Evolutionary conservation across 2,888 invertebrate genomes (phyloP), one percentile per base, ranked within the genome.

Genomic region (Ceramica pisi): DNA sequence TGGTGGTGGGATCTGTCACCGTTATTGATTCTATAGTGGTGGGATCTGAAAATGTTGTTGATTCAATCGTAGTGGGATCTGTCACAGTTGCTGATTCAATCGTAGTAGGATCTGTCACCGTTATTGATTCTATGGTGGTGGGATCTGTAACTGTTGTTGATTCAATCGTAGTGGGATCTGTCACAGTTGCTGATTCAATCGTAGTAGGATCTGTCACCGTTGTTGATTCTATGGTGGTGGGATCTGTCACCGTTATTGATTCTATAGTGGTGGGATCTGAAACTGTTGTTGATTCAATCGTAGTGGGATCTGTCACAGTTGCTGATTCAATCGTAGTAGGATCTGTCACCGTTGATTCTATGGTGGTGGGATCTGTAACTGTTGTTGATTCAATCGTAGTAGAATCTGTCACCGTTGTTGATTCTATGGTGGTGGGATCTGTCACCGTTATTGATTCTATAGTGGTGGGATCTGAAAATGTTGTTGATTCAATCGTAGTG

Each of bases 321-420:
- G 73, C 69, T 0, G 65, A 21, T 46, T 71, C 69, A 3, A 14
- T 14, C 0, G 44, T 16, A 16, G 50, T n/a, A 0, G 48, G 7
- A 10, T 63, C 48, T 1, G 55, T 35, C 0, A 69, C 0, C 0
- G 70, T 71, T 0, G 44, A 14, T 35, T 74, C 71, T 6, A 21
- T 23, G 0, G 79, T 67, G 31, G 71, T 59, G 0, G 62, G 8
- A 9, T 64, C 16, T 8, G 61, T 67, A 0, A 62, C 38, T 0
- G 69, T 74, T 1, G 76, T 72, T 0, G 68, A 38, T 19, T 73
- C 75, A 14, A 53, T 19, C 4, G 60, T 57, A 1, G 65, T 23
- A 0, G 57, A 19, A 3, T 51, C 70, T 0, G 70, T 51, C 0
- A 69, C 2, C 0, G 57, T 57, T 6, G 70, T 51, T 0, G 51